These are phyloP conservation scores for Caranx melampygus DNA, from an alignment of 2,113 vertebrate species.

Conservation along the genomic window DNA sequence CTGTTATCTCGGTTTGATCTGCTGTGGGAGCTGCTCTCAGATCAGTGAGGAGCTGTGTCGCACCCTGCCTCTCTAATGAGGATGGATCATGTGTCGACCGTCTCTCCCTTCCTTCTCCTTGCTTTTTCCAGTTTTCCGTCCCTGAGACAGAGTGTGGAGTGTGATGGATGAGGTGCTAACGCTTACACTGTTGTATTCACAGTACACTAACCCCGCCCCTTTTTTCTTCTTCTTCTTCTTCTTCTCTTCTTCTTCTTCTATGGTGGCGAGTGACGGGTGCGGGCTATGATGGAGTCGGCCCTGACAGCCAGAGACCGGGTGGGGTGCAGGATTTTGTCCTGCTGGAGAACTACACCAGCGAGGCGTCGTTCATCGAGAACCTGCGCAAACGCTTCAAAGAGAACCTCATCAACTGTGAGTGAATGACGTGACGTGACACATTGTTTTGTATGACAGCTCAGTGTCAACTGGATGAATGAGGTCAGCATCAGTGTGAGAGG, in stretches of 20 bases:
- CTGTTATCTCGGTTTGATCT: no score
- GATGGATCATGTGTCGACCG: slow-evolving; percentile 18
- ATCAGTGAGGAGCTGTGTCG: background rate
- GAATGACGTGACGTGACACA: background rate
- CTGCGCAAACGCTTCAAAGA: slow-evolving; percentile 96
- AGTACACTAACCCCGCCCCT: slow-evolving; percentile 4
- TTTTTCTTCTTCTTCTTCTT: slow-evolving; percentile 20
- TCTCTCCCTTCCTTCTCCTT: background rate
- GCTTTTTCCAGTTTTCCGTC: background rate
- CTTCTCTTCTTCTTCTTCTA: slow-evolving; percentile 52
- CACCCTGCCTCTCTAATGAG: background rate
- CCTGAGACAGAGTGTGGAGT: background rate
- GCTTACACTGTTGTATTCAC: background rate
- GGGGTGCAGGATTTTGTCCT: slow-evolving; percentile 97
- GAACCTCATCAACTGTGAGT: slow-evolving; percentile 97
- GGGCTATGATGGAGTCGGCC: slow-evolving; percentile 96
- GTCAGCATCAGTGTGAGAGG: no score
- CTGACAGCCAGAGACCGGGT: slow-evolving; percentile 97
- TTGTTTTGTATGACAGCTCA: no score
- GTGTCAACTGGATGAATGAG: no score
- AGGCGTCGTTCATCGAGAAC: slow-evolving; percentile 96
- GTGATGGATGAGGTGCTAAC: slow-evolving; percentile 24
- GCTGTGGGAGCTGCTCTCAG: no score
- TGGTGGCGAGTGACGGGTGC: slow-evolving; percentile 90
- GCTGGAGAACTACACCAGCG: slow-evolving; percentile 97